Evolutionary conservation across 92 coral and sea anemone genomes (phyloP).

Genomic region (Bergia sp.): DNA sequence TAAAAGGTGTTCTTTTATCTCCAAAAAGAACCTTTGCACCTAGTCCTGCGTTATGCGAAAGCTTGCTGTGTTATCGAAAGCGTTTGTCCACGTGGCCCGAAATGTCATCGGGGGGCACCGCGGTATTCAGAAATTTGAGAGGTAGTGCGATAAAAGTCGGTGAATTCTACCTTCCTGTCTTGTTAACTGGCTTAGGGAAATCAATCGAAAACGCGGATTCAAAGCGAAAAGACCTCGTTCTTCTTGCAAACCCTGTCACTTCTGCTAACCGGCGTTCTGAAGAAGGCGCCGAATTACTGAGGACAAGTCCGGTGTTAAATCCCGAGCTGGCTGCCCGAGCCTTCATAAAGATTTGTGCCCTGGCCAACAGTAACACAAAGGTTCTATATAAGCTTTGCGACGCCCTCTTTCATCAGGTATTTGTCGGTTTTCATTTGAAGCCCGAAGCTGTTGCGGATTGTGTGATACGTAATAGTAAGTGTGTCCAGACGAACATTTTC

Average conservation of each 20-base stretch:
- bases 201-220: background rate
- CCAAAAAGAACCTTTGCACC: background rate
- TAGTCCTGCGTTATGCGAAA: background rate
- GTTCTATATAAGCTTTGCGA: slow-evolving; percentile 40
- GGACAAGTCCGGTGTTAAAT: background rate
- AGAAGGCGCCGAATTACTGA: background rate
- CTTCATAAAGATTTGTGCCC: slow-evolving; percentile 20
- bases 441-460: slow-evolving; percentile 21
- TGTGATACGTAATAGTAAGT: slow-evolving; percentile 14
- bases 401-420: slow-evolving; percentile 36
- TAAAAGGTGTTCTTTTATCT: slow-evolving; percentile 10
- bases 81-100: slow-evolving; percentile 43
- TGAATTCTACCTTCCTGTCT: background rate
- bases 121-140: background rate
- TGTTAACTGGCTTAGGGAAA: slow-evolving; percentile 1
- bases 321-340: slow-evolving; percentile 39
- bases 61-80: slow-evolving; percentile 18
- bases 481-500: background rate
- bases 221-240: slow-evolving; percentile 8
- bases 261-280: background rate
- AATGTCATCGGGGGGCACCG: background rate
- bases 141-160: background rate
- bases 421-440: slow-evolving; percentile 1
- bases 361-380: slow-evolving; percentile 35
- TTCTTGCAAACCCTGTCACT: background rate